phyloP scores from a whole-genome alignment of 2,797 vertebrate genomes.

The Lycodopsis pacificus region DNA sequence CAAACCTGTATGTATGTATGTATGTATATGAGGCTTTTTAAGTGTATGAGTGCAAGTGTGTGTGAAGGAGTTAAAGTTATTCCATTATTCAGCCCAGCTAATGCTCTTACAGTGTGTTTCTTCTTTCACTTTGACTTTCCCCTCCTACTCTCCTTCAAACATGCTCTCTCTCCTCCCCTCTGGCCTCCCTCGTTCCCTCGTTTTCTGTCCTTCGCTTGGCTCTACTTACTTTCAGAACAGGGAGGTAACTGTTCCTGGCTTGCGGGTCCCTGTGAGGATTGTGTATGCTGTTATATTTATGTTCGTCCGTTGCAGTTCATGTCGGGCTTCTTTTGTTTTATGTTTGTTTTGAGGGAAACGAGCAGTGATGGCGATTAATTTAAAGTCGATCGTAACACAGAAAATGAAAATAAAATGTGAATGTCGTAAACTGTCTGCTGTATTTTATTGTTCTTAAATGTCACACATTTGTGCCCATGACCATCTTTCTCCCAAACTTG shows the following conservation, averaged over 20 bases:
- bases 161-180: slow-evolving; percentile 30
- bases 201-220: slow-evolving; percentile 17
- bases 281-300: slow-evolving; percentile 34
- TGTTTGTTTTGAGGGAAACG: slow-evolving; percentile 42
- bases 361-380: slow-evolving; percentile 31
- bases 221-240: slow-evolving; percentile 17
- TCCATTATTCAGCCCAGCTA: slow-evolving; percentile 82
- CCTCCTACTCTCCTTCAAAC: slow-evolving; percentile 28
- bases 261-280: slow-evolving; percentile 13
- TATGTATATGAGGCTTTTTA: slow-evolving; percentile 42
- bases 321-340: slow-evolving; percentile 38
- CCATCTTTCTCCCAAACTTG: slow-evolving; percentile 5
- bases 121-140: slow-evolving; percentile 79
- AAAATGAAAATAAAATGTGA: slow-evolving; percentile 75
- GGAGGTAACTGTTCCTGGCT: background rate
- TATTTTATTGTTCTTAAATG: slow-evolving; percentile 14
- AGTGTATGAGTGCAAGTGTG: background rate
- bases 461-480: slow-evolving; percentile 13
- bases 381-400: slow-evolving; percentile 58
- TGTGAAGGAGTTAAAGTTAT: slow-evolving; percentile 57
- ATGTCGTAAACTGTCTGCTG: slow-evolving; percentile 45
- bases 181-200: slow-evolving; percentile 24
- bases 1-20: slow-evolving; percentile 56
- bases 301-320: slow-evolving; percentile 34
- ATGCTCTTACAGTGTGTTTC: slow-evolving; percentile 81